Evolutionary conservation across 2,113 vertebrate species (phyloP), one percentile per base, ranked within the genome.

Genomic region (Cygnus buccinator): DNA sequence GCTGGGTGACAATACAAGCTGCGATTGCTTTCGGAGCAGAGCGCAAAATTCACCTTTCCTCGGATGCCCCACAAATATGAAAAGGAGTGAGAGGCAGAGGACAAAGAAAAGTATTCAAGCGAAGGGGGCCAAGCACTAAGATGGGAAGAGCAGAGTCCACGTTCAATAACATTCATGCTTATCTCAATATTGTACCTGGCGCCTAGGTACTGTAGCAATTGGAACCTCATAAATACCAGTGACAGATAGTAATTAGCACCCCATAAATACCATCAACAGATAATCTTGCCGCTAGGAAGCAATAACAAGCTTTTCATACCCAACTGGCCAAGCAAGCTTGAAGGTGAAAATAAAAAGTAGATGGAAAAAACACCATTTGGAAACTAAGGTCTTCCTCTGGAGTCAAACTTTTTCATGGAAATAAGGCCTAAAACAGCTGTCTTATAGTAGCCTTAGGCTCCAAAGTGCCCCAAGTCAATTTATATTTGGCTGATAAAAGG

Each of bases 401-500:
- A 92, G 54, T 48, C 37, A 82, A 84, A 57, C 29, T 54, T 89
- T 78, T 86, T 54, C 77, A 78, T 68, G 39, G 78, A 93, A 94
- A 89, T 65, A 84, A 89, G 78, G 61, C n/a, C 65, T 77, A 67
- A 90, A 92, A 16, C n/a, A 93, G 44, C 54, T 87, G 46, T 33
- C 82, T 79, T 81, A 26, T 41, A 44, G 39, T 65, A 89, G 73
- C 70, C 74, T 76, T 89, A 72, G 89, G 70, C 50, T 62, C 66
- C 29, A 1, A 75, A 89, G 37, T 68, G 86, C 80, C 92, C 63
- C 25, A 54, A 73, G 89, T 90, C 75, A 92, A 28, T 93, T 93
- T 91, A 87, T 94, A 89, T 83, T 46, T 87, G 67, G 41, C 54
- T 93, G 91, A 94, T 94, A 91, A 95, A 94, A 87, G 87, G n/a